Evolutionary conservation across 1,140 invertebrate genomes (phyloP).

Genomic region (Drosophila sturtevanti): DNA sequence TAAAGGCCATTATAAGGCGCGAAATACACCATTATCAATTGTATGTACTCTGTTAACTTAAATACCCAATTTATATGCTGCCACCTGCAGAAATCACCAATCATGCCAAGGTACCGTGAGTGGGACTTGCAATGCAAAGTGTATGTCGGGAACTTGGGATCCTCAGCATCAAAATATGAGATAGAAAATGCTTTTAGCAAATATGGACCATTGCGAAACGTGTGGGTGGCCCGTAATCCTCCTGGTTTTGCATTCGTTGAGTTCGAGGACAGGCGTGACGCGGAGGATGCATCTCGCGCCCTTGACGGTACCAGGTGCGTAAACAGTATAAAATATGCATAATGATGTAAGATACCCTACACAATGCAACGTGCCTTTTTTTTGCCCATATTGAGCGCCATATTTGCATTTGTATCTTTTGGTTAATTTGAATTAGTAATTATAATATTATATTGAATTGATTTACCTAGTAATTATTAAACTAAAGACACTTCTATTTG

Average conservation of each 20-base stretch:
- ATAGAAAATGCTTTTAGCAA: slow-evolving; percentile 96
- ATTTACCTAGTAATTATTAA: too few species aligned
- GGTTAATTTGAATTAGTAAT: too few species aligned
- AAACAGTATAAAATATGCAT: too few species aligned
- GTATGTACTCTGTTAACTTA: neutral
- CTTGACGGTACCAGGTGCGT: slow-evolving; percentile 88
- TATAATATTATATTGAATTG: too few species aligned
- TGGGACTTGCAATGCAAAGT: slow-evolving; percentile 98
- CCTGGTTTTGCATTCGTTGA: slow-evolving; percentile 99
- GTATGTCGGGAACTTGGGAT: slow-evolving; percentile 98
- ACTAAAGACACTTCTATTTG: too few species aligned
- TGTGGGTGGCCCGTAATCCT: slow-evolving; percentile 98
- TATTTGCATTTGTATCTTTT: too few species aligned
- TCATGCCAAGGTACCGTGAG: slow-evolving; percentile 91
- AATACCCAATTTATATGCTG: neutral
- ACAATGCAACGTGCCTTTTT: too few species aligned
- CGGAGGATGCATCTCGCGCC: slow-evolving; percentile 96
- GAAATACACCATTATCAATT: neutral
- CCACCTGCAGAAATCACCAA: slow-evolving; percentile 9
- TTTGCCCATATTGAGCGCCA: too few species aligned
- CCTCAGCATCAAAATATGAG: slow-evolving; percentile 95
- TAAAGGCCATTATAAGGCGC: neutral
- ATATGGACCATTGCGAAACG: slow-evolving; percentile 97
- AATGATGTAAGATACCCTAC: too few species aligned
- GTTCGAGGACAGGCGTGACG: slow-evolving; percentile 98